phyloP scores from a whole-genome alignment of 2,888 invertebrate genomes.

The Cheilosia vernalis region DNA sequence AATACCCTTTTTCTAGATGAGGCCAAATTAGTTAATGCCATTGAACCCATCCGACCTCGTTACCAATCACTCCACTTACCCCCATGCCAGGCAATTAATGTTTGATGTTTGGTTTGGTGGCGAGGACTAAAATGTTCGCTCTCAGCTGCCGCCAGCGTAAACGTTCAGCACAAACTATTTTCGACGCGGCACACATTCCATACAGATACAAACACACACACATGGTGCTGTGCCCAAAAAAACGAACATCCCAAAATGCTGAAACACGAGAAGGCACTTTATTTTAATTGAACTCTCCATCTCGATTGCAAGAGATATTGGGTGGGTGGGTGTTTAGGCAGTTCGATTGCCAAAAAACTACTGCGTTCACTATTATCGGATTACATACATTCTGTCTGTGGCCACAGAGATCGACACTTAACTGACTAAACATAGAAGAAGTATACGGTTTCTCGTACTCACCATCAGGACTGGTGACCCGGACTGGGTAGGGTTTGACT shows the following conservation, averaged over 20 bases:
- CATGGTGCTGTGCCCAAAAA: slow-evolving; percentile 6
- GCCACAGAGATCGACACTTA: slow-evolving; percentile 49
- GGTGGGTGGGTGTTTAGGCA: slow-evolving; percentile 63
- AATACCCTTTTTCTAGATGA: too few species aligned
- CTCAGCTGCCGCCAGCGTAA: background rate
- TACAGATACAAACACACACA: slow-evolving; percentile 1
- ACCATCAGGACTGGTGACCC: background rate
- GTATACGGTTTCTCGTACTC: background rate
- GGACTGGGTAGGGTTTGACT: slow-evolving; percentile 13
- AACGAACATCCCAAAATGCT: slow-evolving; percentile 28
- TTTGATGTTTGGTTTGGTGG: slow-evolving; percentile 30
- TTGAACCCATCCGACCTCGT: slow-evolving; percentile 7
- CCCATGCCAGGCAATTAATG: slow-evolving; percentile 35
- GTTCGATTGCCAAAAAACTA: slow-evolving; percentile 52
- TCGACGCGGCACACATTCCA: slow-evolving; percentile 19
- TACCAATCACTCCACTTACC: background rate
- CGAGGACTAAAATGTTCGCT: slow-evolving; percentile 17
- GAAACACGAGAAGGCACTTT: slow-evolving; percentile 74
- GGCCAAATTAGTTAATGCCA: background rate
- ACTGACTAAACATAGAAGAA: slow-evolving; percentile 1
- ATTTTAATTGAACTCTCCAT: slow-evolving; percentile 73
- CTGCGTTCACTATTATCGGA: slow-evolving; percentile 44
- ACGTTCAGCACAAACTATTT: slow-evolving; percentile 9
- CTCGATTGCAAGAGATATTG: slow-evolving; percentile 61
- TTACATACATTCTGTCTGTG: slow-evolving; percentile 46